These are phyloP conservation scores for Sternarchorhynchus goeldii DNA, from an alignment of 2,797 vertebrate genomes.

Conservation along the genomic window DNA sequence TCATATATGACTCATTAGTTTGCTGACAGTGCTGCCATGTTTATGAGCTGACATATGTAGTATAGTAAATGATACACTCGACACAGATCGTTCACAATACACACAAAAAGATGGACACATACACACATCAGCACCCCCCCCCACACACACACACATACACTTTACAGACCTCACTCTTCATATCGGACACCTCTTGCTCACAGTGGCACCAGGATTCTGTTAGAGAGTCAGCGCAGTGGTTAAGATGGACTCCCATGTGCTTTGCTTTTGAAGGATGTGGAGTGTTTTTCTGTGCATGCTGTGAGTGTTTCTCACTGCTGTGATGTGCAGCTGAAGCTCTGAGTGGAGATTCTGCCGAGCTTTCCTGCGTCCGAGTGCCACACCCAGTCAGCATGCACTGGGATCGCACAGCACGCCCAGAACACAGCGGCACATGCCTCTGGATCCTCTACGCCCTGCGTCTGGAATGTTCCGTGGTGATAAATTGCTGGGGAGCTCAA, in stretches of 20 bases:
- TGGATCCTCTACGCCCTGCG: no score
- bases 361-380: constrained; percentile 78
- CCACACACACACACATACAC: not conserved
- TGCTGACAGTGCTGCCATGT: no score
- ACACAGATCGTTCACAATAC: not conserved
- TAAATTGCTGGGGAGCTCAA: no score
- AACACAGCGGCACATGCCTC: no score
- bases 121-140: not conserved
- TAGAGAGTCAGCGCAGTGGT: not conserved
- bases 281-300: no score
- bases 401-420: not conserved
- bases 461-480: no score
- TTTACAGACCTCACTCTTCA: not conserved
- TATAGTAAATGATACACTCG: not conserved
- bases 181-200: not conserved
- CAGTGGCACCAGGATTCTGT: constrained; percentile 5
- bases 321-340: constrained; percentile 62
- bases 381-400: constrained; percentile 16
- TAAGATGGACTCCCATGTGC: not conserved
- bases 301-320: constrained; percentile 60
- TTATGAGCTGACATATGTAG: not conserved
- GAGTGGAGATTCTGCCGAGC: constrained; percentile 72
- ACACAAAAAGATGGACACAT: not conserved
- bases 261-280: not conserved
- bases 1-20: no score